Percentiles rank a stretch among this genome's conserved stretches.
phyloP scores from a whole-genome alignment of 2,797 vertebrate species.

The Ceyx erithaca region DNA sequence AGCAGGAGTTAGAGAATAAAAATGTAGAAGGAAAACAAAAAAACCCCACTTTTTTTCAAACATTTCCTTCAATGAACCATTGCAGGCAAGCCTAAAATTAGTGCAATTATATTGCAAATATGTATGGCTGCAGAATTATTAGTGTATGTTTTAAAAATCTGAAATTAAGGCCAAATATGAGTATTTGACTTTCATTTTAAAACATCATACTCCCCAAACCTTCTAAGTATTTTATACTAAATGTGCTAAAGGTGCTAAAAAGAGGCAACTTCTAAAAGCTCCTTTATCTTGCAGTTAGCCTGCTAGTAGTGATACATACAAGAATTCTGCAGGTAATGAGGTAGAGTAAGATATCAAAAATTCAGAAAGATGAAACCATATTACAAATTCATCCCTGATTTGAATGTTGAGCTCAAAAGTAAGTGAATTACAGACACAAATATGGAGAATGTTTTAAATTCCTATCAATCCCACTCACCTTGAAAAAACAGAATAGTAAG shows the following conservation, averaged over 20 bases:
- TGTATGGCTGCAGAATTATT: neutral
- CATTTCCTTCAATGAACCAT: neutral
- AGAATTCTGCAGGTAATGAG: neutral
- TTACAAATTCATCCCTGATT: neutral
- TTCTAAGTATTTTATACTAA: neutral
- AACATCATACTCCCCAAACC: neutral
- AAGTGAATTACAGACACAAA: neutral
- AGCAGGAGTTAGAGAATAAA: neutral
- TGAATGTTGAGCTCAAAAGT: neutral
- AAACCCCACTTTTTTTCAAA: neutral
- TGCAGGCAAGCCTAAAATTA: neutral
- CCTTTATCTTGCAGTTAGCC: neutral
- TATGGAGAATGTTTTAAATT: neutral
- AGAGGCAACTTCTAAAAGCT: accelerated
- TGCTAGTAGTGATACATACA: neutral
- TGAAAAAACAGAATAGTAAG: neutral
- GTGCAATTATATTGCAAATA: neutral
- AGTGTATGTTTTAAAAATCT: neutral
- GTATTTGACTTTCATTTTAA: neutral
- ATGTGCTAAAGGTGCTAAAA: neutral
- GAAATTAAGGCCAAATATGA: neutral
- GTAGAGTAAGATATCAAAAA: neutral
- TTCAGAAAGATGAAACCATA: accelerated
- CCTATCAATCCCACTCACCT: neutral
- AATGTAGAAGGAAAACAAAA: neutral